Percentiles rank a stretch among this genome's conserved stretches.
Evolutionary conservation across 2,797 vertebrate genomes (phyloP).

Genomic region (Liparis tanakae): DNA sequence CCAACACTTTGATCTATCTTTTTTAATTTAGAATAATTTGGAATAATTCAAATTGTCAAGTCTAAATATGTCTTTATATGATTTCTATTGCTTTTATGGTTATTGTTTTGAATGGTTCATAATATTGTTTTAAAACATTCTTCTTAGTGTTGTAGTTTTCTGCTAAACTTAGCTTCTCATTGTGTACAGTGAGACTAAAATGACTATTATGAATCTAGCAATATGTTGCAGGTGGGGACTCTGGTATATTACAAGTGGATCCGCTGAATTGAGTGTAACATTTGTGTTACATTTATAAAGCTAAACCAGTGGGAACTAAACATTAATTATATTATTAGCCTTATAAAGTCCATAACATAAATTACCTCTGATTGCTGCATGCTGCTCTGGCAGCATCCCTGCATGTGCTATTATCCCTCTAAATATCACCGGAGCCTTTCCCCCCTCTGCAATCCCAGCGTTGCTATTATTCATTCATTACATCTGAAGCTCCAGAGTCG

Average conservation of each 20-base stretch:
- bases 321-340: conserved; percentile 25
- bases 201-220: not conserved
- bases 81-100: not conserved
- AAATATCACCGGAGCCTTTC: conserved; percentile 35
- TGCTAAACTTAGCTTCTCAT: not conserved
- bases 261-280: not conserved
- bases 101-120: not conserved
- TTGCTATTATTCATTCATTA: conserved; percentile 33
- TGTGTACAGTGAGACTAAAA: not conserved
- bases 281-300: not conserved
- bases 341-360: conserved; percentile 23
- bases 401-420: conserved; percentile 32
- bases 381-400: conserved; percentile 19
- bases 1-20: not conserved
- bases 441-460: conserved; percentile 12
- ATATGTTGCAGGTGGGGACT: not conserved
- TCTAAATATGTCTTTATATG: not conserved
- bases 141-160: not conserved
- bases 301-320: conserved; percentile 11
- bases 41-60: not conserved
- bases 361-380: conserved; percentile 52
- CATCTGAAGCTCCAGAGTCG: conserved; percentile 39
- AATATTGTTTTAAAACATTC: not conserved
- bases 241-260: not conserved
- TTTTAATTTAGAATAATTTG: not conserved